Evolutionary conservation across 2,113 vertebrate species (phyloP), one percentile per base, ranked within the genome.

Genomic region (Gobio gobio): DNA sequence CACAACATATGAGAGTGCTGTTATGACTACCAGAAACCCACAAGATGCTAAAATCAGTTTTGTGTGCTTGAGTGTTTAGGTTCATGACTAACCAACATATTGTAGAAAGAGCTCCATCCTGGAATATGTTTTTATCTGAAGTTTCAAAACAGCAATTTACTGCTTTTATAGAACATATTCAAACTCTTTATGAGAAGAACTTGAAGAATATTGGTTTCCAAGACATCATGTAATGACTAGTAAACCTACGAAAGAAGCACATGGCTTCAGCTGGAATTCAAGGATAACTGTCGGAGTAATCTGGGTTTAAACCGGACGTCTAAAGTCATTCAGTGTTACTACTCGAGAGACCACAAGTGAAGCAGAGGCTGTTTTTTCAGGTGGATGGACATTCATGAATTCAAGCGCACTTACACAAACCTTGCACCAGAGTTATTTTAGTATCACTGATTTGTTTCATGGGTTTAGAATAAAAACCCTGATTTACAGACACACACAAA

Each of bases 101-200:
- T 59, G 18, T 56, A 77, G 33, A 59, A n/a, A 43, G 56, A 78
- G 33, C 29, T 10, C 1, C 29, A 7, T 78, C 51, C 54, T 61
- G 12, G 22, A n/a, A 78, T 26, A 43, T 78, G 20, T 45, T 75
- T 61, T 75, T 83, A 61, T 63, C 12, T 45, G 10, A 61, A 20
- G 40, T 5, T 75, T 83, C 18, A 75, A 83, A 83, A 83, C 40
- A 49, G 59, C 63, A 49, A 78, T 43, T 75, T 64, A 75, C 24
- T 33, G 68, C 81, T 73, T 45, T 83, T 22, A 26, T 40, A 61
- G 29, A 72, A 58, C 33, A 59, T 47, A 47, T 61, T 43, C 33
- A 56, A 26, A 83, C 13, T 22, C 66, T 59, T 36, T 13, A 20
- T 56, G 54, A 36, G 6, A 22, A n/a, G 1, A 22, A 10, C 20